These are phyloP conservation scores for Toxotes jaculatrix DNA, from an alignment of 2,113 vertebrate genomes.

Conservation along the genomic window DNA sequence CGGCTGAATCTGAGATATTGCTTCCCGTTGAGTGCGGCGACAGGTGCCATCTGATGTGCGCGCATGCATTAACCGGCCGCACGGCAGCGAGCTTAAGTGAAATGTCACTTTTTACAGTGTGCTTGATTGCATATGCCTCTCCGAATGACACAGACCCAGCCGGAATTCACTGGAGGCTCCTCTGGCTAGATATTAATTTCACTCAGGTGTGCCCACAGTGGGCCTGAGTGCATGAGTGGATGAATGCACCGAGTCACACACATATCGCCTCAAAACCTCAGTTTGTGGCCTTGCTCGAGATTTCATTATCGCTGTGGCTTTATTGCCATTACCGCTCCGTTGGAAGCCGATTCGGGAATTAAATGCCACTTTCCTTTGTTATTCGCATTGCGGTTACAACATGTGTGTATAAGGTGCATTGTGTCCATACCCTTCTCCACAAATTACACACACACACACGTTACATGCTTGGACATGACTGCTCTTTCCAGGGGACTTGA, in stretches of 20 bases:
- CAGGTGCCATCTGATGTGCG: constrained; percentile 47
- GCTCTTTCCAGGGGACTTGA: constrained; percentile 23
- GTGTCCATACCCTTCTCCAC: background rate
- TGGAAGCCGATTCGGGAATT: constrained; percentile 41
- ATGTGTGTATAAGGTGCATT: background rate
- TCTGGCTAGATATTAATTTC: constrained; percentile 69
- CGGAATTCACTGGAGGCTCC: constrained; percentile 54
- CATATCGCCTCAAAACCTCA: constrained; percentile 4
- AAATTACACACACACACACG: background rate
- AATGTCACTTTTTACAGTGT: constrained; percentile 72
- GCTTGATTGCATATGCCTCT: constrained; percentile 51
- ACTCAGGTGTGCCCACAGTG: constrained; percentile 59
- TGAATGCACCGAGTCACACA: constrained; percentile 56
- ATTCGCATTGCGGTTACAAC: constrained; percentile 51
- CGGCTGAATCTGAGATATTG: constrained; percentile 50
- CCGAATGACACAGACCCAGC: constrained; percentile 43
- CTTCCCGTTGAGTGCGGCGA: constrained; percentile 39
- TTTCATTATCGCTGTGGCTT: constrained; percentile 72
- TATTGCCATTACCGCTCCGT: constrained; percentile 56
- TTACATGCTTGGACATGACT: background rate
- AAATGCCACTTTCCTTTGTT: constrained; percentile 68
- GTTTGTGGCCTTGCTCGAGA: constrained; percentile 49
- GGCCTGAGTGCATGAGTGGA: constrained; percentile 52
- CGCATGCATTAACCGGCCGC: constrained; percentile 32
- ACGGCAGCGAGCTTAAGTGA: constrained; percentile 62